phyloP scores from a whole-genome alignment of 1,140 invertebrate species.

The Trinorchestia longiramus region DNA sequence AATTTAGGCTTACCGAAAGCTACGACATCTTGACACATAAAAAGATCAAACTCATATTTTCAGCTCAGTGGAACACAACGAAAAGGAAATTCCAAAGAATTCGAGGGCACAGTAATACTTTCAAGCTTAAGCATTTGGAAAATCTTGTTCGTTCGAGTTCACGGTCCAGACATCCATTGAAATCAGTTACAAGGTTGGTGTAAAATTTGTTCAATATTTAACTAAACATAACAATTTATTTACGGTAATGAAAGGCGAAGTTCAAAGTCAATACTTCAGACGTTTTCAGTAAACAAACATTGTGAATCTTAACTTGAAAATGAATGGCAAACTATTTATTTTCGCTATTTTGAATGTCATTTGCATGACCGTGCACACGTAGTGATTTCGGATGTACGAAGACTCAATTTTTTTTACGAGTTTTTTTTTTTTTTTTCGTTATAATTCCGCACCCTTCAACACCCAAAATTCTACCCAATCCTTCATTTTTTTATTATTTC shows the following conservation, averaged over 20 bases:
- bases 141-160: background rate
- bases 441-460: no score
- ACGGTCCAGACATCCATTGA: background rate
- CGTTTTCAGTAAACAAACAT: no score
- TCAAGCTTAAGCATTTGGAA: background rate
- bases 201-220: background rate
- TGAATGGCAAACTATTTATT: no score
- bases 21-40: background rate
- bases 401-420: no score
- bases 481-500: no score
- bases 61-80: background rate
- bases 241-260: background rate
- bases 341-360: no score
- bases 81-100: background rate
- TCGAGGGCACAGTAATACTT: background rate
- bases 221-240: background rate
- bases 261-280: background rate
- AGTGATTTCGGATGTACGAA: no score
- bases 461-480: no score
- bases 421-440: no score
- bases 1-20: background rate
- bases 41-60: background rate
- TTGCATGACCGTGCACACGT: no score
- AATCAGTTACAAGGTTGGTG: background rate
- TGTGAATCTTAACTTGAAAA: no score